Evolutionary conservation across 2,888 invertebrate genomes (phyloP), one percentile per base, ranked within the genome.

Genomic region (Camptogramma bilineatum): DNA sequence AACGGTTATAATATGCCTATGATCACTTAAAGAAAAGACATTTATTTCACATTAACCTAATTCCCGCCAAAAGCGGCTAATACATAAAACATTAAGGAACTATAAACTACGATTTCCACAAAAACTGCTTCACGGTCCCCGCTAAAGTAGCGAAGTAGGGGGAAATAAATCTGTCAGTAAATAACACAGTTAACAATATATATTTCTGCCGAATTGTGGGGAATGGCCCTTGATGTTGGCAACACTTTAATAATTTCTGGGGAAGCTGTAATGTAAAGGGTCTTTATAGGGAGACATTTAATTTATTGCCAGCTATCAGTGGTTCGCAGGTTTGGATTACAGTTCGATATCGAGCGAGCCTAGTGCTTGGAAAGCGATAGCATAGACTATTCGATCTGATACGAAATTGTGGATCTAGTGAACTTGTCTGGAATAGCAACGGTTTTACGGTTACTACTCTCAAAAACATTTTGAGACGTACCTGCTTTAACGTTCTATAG

Each of bases 171-270:
- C 85, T 78, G 72, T 73, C 77, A 74, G 78, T 85, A 87, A 87
- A 88, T 87, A 87, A 86, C 81, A 75, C 81, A 81, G 85, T 88
- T 88, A 87, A 81, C 83, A 80, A 84, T 85, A 83, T 84, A 84
- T 86, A 81, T 72, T 66, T 81, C 79, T 77, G 73, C 78, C 73
- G 72, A 82, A 83, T 82, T 72, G 78, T 73, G 72, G 80, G 77
- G 76, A 83, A 80, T 78, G 78, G 81, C 72, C 78, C 79, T 78
- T 79, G 80, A 81, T 83, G 80, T 78, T 80, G 79, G 83, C 82
- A 84, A 85, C 86, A 84, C 85, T 86, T 81, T 83, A 83, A 82
- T 80, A 82, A 82, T 82, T 70, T 71, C 73, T 70, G 75, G 77
- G 68, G 73, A 70, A 78, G 74, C 73, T 74, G 77, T 80, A 78